These are phyloP conservation scores for Charanyca ferruginea DNA, from an alignment of 2,888 invertebrate species.

Conservation along the genomic window DNA sequence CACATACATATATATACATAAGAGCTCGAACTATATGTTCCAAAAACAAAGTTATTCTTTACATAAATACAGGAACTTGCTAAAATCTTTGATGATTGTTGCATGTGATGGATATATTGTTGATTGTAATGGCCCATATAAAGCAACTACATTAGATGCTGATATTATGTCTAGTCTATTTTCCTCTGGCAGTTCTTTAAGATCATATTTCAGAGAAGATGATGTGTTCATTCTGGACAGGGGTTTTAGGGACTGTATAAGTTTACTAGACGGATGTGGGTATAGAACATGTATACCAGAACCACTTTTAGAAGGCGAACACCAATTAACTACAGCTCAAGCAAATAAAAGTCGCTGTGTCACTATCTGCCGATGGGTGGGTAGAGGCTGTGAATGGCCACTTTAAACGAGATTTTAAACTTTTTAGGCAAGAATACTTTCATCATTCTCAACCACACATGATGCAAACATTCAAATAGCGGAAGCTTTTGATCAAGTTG, in stretches of 20 bases:
- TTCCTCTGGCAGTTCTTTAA: neutral
- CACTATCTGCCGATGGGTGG: conserved; percentile 6
- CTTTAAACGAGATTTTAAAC: no score
- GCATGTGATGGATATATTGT: conserved; percentile 20
- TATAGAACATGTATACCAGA: conserved; percentile 8
- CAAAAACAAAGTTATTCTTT: no score
- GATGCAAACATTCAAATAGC: no score
- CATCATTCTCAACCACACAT: no score
- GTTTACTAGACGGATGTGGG: no score
- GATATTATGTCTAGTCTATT: neutral
- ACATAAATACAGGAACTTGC: conserved; percentile 6
- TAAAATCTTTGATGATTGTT: conserved; percentile 12
- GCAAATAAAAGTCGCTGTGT: conserved; percentile 5
- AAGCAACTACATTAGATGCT: conserved; percentile 13
- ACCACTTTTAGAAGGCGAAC: conserved; percentile 6
- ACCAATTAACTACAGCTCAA: neutral
- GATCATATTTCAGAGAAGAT: no score
- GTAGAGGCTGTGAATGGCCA: neutral
- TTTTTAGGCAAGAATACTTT: no score
- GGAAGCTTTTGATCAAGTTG: no score
- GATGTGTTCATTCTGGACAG: no score
- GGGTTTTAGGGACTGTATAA: no score
- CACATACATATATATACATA: conserved; percentile 3
- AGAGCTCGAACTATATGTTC: no score
- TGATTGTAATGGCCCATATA: conserved; percentile 19